phyloP scores from a whole-genome alignment of 2,797 vertebrate genomes.

The Artibeus jamaicensis region DNA sequence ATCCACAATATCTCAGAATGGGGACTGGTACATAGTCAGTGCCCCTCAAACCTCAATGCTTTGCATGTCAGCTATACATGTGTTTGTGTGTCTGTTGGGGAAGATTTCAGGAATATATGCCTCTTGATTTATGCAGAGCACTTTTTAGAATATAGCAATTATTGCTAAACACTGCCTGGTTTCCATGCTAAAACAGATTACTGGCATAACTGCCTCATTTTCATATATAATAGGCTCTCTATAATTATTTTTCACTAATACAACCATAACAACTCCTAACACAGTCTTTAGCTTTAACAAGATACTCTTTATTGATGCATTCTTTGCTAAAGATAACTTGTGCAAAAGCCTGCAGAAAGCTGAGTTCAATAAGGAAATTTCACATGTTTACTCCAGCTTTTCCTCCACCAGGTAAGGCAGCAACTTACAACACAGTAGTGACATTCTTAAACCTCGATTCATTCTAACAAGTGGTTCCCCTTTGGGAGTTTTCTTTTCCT shows the following conservation, averaged over 20 bases:
- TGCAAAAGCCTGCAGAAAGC: not conserved
- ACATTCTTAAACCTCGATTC: not conserved
- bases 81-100: not conserved
- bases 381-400: not conserved
- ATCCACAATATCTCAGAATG: not conserved
- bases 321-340: not conserved
- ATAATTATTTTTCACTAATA: conserved; percentile 64
- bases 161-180: conserved; percentile 48
- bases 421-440: not conserved
- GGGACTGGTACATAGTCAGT: not conserved
- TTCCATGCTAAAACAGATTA: conserved; percentile 38
- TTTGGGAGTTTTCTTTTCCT: not conserved
- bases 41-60: not conserved
- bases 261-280: conserved; percentile 51
- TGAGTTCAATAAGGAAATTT: not conserved
- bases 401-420: not conserved
- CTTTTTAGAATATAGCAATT: conserved; percentile 40
- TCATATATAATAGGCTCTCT: conserved; percentile 38
- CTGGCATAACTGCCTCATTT: conserved; percentile 51
- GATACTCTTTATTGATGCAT: conserved; percentile 32
- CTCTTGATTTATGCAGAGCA: conserved; percentile 14
- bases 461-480: not conserved
- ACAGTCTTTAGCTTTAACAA: conserved; percentile 48
- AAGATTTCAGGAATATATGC: not conserved
- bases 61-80: not conserved